Conservation (phyloP, 2,113 vertebrate genomes). For the Echinops telfairi region DNA sequence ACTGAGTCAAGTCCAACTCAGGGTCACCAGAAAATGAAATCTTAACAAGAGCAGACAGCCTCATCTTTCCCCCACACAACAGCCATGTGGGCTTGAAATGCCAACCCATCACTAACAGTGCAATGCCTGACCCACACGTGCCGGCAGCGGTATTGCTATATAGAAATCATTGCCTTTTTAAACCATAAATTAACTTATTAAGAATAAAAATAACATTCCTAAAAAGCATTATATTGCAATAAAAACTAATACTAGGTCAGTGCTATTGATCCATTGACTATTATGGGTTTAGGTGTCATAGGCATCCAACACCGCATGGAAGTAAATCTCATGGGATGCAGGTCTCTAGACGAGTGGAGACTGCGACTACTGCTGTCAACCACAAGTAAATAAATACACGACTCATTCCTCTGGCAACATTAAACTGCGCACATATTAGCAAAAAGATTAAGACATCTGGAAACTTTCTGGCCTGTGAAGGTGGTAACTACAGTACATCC, state of each 20-base stretch:
- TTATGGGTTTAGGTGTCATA: not conserved
- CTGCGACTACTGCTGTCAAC: conserved; percentile 8
- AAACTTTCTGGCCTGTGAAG: conserved; percentile 48
- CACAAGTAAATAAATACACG: conserved; percentile 20
- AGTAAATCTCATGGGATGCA: not conserved
- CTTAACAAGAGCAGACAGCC: too few species aligned
- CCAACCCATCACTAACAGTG: too few species aligned
- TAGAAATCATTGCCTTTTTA: too few species aligned
- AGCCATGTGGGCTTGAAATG: too few species aligned
- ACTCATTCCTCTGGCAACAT: conserved; percentile 51
- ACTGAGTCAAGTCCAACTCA: too few species aligned
- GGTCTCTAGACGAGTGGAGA: not conserved
- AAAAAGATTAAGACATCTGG: conserved; percentile 50
- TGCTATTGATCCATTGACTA: conserved; percentile 52
- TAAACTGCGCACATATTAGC: conserved; percentile 9
- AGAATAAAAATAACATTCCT: conserved; percentile 61
- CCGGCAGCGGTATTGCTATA: too few species aligned
- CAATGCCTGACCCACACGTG: too few species aligned
- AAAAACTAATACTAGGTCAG: conserved; percentile 40
- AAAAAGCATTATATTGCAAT: conserved; percentile 29
- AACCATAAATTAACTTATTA: conserved; percentile 49
- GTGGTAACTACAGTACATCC: conserved; percentile 1
- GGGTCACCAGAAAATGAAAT: too few species aligned
- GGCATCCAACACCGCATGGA: not conserved
- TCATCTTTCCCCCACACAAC: too few species aligned